Percentiles rank a stretch among this genome's conserved stretches.
phyloP scores from a whole-genome alignment of 2,888 invertebrate species.

The Stenoptilia bipunctidactyla region DNA sequence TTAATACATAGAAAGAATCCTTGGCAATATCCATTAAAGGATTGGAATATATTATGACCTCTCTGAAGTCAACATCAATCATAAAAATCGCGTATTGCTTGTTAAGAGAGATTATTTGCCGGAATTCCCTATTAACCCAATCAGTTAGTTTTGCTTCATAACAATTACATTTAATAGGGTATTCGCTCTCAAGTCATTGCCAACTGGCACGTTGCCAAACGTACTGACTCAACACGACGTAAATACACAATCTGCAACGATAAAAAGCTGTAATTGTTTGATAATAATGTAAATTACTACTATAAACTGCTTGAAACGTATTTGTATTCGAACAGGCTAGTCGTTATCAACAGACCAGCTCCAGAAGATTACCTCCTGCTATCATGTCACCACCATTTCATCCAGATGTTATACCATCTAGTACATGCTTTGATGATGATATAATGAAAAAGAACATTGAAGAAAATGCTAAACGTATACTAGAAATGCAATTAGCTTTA shows the following conservation, averaged over 20 bases:
- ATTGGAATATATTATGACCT: too few species aligned
- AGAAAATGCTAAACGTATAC: slow-evolving; percentile 40
- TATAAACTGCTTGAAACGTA: slow-evolving; percentile 5
- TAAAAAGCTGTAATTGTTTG: background rate
- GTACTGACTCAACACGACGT: slow-evolving; percentile 38
- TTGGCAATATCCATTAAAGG: too few species aligned
- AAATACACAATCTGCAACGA: slow-evolving; percentile 22
- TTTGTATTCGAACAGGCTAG: slow-evolving; percentile 62
- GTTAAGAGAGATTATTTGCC: background rate
- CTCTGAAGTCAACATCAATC: too few species aligned
- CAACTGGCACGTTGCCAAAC: slow-evolving; percentile 42
- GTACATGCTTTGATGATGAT: slow-evolving; percentile 21
- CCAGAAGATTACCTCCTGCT: slow-evolving; percentile 43
- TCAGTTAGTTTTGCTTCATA: slow-evolving; percentile 25
- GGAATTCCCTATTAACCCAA: slow-evolving; percentile 4
- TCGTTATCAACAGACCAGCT: slow-evolving; percentile 55
- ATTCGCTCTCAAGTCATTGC: slow-evolving; percentile 31
- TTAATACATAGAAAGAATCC: too few species aligned
- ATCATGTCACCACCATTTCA: slow-evolving; percentile 34
- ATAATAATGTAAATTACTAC: background rate
- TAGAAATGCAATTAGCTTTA: slow-evolving; percentile 55
- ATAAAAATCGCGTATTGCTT: too few species aligned
- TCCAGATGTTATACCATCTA: slow-evolving; percentile 37
- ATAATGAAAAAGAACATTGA: slow-evolving; percentile 28
- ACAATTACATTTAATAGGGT: slow-evolving; percentile 45